Percentiles rank a stretch among this genome's conserved stretches.
Evolutionary conservation across 92 coral and sea anemone species (phyloP).

Genomic region (Porites lobata): DNA sequence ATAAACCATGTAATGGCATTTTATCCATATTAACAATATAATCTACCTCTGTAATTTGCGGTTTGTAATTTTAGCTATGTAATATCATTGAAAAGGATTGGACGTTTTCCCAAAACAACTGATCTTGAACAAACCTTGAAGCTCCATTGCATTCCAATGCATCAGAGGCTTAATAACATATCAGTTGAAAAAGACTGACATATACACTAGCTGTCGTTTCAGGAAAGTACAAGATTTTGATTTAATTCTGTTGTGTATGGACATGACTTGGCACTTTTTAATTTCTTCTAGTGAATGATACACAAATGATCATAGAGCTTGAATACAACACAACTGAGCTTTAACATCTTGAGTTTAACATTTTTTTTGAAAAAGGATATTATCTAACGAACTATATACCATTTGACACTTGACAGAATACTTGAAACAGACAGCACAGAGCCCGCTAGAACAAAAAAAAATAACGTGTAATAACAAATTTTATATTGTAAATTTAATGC

Average conservation of each 20-base stretch:
- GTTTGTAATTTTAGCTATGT: neutral
- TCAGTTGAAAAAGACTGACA: too few relatives aligned
- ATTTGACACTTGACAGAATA: too few relatives aligned
- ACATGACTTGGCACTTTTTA: slow-evolving; percentile 21
- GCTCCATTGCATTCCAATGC: neutral
- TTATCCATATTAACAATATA: neutral
- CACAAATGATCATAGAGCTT: neutral
- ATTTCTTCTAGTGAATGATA: neutral
- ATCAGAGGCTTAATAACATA: too few relatives aligned
- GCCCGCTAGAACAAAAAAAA: too few relatives aligned
- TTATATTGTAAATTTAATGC: neutral
- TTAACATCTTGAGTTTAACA: neutral
- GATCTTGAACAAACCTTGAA: neutral
- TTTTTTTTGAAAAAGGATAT: neutral
- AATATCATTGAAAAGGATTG: neutral
- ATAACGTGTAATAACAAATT: neutral
- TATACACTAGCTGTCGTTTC: too few relatives aligned
- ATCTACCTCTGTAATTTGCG: neutral
- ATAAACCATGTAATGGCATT: neutral
- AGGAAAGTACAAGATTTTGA: too few relatives aligned
- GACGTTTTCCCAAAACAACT: neutral
- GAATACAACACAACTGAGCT: neutral
- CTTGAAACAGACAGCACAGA: too few relatives aligned
- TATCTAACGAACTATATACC: too few relatives aligned
- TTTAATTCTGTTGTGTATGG: too few relatives aligned